phyloP scores from a whole-genome alignment of 1,140 invertebrate species.

The Anadara kagoshimensis region DNA sequence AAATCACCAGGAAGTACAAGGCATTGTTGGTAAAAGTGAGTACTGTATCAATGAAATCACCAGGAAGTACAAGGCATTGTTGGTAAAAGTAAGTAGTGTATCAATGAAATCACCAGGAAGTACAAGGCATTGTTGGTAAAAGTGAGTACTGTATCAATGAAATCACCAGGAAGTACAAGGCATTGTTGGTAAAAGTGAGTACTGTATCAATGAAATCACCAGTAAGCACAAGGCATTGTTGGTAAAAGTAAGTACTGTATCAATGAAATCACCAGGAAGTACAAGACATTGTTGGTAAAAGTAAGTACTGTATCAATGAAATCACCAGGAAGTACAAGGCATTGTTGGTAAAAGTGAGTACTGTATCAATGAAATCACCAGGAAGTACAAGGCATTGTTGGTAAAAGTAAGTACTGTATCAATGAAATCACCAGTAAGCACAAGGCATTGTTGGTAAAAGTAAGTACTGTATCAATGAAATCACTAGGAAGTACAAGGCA shows the following conservation, averaged over 20 bases:
- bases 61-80: constrained; percentile 47
- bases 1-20: constrained; percentile 58
- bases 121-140: constrained; percentile 54
- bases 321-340: constrained; percentile 51
- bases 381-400: constrained; percentile 52
- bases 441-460: constrained; percentile 53
- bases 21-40: constrained; percentile 56
- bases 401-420: constrained; percentile 74
- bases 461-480: constrained; percentile 76
- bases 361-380: constrained; percentile 72
- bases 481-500: constrained; percentile 48
- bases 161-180: constrained; percentile 48
- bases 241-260: constrained; percentile 74
- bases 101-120: constrained; percentile 65
- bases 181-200: constrained; percentile 65
- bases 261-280: constrained; percentile 63
- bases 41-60: constrained; percentile 74
- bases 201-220: constrained; percentile 73
- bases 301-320: constrained; percentile 76
- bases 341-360: constrained; percentile 68
- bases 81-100: too few species aligned
- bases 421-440: constrained; percentile 64
- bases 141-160: constrained; percentile 76
- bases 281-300: constrained; percentile 54
- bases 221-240: constrained; percentile 52